Evolutionary conservation across 2,797 vertebrate genomes (phyloP), one percentile per base, ranked within the genome.

Genomic region (Halcyon badia): DNA sequence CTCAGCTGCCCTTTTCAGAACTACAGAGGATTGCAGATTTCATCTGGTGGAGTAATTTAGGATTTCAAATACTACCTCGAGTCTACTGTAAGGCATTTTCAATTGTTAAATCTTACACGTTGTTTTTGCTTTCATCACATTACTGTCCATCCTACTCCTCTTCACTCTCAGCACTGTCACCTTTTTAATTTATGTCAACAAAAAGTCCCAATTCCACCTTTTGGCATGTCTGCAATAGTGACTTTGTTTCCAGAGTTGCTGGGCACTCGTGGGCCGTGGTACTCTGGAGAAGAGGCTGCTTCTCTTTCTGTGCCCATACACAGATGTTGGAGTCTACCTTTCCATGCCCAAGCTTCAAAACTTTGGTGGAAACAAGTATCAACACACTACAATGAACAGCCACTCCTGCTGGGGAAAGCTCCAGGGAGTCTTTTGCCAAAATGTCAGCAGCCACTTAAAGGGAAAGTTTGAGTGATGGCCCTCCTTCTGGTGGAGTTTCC

Each of bases 401-500:
- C 14, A 80, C 20, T 28, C 14, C 1, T 44, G 70, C 70, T 44
- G 35, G 20, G 68, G 52, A 76, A 84, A 89, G 57, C 80, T 48
- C 35, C 1, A 1, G 28, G 81, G 13, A 77, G 62, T 39, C 0
- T 2, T 24, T 21, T 64, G 71, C 18, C 46, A 83, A 52, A 85
- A 77, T 57, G 20, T 37, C 86, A 88, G 51, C 81, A 76, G 58
- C 35, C 35, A 28, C 75, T 69, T 92, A 60, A 87, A 78, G 64
- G 37, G 71, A 83, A 95, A 75, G 48, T 71, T 77, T 39, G 78
- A 89, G 19, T 14, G 33, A 78, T 83, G 69, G 30, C 61, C 87
- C 60, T 39, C 37, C 25, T 92, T 61, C 89, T 91, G 90, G 64
- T 57, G 49, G 92, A 82, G 84, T 83, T 96, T 95, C 92, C 75